Base-by-base conservation (phyloP, 2,113 vertebrate genomes). In the Rhizomys pruinosus region DNA sequence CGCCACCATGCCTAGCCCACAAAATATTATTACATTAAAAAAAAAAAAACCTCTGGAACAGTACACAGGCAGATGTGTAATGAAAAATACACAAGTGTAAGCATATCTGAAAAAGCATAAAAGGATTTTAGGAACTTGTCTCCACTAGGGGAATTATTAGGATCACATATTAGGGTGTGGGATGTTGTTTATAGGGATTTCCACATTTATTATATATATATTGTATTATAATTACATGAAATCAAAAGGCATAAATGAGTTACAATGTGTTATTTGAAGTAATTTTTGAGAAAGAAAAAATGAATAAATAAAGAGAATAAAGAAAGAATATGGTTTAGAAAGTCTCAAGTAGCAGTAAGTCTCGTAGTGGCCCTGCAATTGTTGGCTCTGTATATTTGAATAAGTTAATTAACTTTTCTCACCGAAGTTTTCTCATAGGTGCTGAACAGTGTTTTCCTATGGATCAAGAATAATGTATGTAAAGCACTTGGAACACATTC, bases 391-490 rank as follows among this genome's bases (percentile, higher is more conserved):
- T 87, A 57, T 84, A 94, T 91, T 93, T 95, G 80, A 94, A 85
- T 78, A 95, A 68, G 82, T 76, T 95, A 96, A 95, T 92, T 91
- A 84, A 85, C 63, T 93, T 93, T 93, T 92, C 61, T 88, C 57
- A 79, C 57, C 64, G n/a, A 72, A 20, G 13, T 93, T 94, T 96
- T 87, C 44, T 92, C 84, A 85, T 84, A 92, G 23, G 34, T 22
- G 81, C 42, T 3, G 81, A 42, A 68, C 37, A 52, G 5, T 82
- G 25, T 63, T 94, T 71, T 91, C 81, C 69, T 77, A 93, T 91
- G 20, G 84, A 94, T 96, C 87, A 94, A 79, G 89, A 44, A 87
- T 61, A 90, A 94, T 84, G 17, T 87, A 90, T 96, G 73, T 47
- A 85, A 91, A 96, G 81, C 12, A 94, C 63, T 57, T 81, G 63